These are phyloP conservation scores for Pterocles orientalis DNA, from an alignment of 2,113 vertebrate genomes.

Conservation along the genomic window DNA sequence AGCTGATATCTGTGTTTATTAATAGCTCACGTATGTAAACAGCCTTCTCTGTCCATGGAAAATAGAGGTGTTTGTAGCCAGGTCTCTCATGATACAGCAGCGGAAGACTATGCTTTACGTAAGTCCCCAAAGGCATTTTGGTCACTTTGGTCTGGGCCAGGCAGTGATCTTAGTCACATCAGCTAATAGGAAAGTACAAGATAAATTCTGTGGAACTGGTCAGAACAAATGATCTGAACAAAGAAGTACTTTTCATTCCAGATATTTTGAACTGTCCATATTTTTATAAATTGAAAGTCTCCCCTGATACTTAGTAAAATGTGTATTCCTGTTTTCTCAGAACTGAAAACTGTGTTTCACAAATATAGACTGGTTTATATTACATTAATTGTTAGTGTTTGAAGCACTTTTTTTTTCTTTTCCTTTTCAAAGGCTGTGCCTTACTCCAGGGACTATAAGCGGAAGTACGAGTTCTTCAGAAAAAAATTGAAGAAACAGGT, in stretches of 20 bases:
- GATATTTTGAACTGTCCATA: neutral
- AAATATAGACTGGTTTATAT: neutral
- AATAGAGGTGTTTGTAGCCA: slow-evolving; percentile 56
- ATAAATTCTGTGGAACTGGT: neutral
- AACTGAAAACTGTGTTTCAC: neutral
- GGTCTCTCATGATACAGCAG: slow-evolving; percentile 36
- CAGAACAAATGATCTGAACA: neutral
- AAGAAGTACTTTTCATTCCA: neutral
- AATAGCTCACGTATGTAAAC: slow-evolving; percentile 59
- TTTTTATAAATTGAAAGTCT: neutral
- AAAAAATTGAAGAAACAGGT: slow-evolving; percentile 98
- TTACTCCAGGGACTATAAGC: slow-evolving; percentile 98
- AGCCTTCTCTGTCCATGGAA: slow-evolving; percentile 41
- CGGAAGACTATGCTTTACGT: neutral
- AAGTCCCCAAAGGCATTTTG: slow-evolving; percentile 23
- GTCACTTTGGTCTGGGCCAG: neutral
- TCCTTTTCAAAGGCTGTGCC: slow-evolving; percentile 87
- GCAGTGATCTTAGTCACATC: neutral
- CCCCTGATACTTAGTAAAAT: neutral
- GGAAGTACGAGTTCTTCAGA: slow-evolving; percentile 98
- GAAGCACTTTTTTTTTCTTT: neutral
- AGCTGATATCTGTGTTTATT: slow-evolving; percentile 60
- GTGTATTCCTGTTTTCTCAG: neutral
- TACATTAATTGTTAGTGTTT: neutral
- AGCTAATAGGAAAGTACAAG: neutral